Evolutionary conservation across 1,140 invertebrate species (phyloP).

Genomic region (Pomphorhynchus laevis): DNA sequence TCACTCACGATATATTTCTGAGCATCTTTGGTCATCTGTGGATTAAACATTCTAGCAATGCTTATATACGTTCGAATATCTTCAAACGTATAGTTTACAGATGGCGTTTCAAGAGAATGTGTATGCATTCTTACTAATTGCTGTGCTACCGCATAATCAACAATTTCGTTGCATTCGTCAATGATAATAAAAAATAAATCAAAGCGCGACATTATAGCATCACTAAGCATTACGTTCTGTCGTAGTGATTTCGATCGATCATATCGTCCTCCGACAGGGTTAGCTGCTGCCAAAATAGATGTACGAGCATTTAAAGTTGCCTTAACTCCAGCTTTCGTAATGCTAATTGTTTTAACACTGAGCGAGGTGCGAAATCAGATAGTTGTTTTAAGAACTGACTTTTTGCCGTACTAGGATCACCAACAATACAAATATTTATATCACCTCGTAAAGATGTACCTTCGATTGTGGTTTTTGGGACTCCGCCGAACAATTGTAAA

Average conservation of each 20-base stretch:
- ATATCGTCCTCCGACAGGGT: constrained; percentile 73
- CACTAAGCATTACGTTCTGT: constrained; percentile 60
- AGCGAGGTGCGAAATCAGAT: constrained; percentile 61
- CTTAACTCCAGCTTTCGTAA: constrained; percentile 84
- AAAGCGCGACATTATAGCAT: constrained; percentile 94
- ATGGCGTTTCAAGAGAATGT: constrained; percentile 76
- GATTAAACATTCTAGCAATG: constrained; percentile 79
- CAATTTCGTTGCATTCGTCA: constrained; percentile 60
- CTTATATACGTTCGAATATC: constrained; percentile 68
- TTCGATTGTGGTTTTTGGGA: constrained; percentile 65
- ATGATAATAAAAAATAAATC: constrained; percentile 91
- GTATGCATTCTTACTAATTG: constrained; percentile 74
- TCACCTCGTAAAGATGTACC: constrained; percentile 51
- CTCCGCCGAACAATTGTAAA: constrained; percentile 83
- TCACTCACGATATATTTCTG: constrained; percentile 45
- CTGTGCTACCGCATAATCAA: constrained; percentile 70
- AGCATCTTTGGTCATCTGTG: constrained; percentile 32
- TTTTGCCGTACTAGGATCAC: constrained; percentile 91
- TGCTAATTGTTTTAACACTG: constrained; percentile 88
- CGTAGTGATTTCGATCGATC: constrained; percentile 64
- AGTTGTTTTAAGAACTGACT: constrained; percentile 53
- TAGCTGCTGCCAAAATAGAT: constrained; percentile 83
- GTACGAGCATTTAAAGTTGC: constrained; percentile 79
- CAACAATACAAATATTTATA: constrained; percentile 84
- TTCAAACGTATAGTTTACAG: constrained; percentile 47